Conservation (phyloP, 2,113 vertebrate species). For the Thalassarche chlororhynchos region DNA sequence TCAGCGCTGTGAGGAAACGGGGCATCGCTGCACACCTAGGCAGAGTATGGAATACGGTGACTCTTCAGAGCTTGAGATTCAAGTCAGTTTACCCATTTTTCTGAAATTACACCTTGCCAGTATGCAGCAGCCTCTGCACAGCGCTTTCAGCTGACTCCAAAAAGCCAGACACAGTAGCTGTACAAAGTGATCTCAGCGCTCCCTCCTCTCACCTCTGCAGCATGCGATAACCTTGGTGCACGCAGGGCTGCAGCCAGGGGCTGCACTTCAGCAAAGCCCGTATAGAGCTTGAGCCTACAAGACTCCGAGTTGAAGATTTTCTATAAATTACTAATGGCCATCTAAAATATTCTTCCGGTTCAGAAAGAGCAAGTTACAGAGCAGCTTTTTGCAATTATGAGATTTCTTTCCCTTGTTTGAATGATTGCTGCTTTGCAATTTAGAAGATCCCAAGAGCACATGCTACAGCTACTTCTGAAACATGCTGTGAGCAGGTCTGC, state of each 20-base stretch:
- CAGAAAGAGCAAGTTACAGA: neutral
- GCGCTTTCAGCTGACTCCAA: neutral
- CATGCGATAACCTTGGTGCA: accelerated
- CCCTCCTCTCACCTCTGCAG: neutral
- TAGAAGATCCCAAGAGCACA: neutral
- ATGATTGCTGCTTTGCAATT: neutral
- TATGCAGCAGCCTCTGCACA: neutral
- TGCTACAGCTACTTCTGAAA: neutral
- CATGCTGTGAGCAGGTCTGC: neutral
- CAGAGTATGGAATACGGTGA: neutral
- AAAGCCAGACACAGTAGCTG: neutral
- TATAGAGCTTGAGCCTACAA: neutral
- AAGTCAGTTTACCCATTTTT: neutral
- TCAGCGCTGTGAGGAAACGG: neutral
- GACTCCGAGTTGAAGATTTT: neutral
- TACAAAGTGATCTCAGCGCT: neutral
- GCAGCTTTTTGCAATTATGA: neutral
- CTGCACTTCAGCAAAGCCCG: neutral
- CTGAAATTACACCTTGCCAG: neutral
- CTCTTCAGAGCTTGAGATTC: neutral
- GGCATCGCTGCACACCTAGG: neutral
- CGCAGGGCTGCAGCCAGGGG: too few species aligned
- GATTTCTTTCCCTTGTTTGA: neutral
- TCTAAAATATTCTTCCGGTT: neutral
- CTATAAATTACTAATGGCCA: neutral